Conservation (phyloP, 2,113 vertebrate genomes). For the Rhinoptilus africanus region DNA sequence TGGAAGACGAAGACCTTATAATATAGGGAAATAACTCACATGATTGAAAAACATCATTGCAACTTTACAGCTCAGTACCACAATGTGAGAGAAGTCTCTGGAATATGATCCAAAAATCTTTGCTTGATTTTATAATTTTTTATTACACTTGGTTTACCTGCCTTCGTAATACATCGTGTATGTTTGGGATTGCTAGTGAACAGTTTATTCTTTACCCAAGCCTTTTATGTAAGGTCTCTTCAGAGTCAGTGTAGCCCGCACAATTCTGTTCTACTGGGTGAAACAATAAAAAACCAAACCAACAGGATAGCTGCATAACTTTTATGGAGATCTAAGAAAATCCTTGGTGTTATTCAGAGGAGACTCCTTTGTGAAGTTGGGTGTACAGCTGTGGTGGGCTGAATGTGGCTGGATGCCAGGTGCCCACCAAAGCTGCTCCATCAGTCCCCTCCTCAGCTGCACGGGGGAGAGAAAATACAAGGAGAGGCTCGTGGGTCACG, state of each 20-base stretch:
- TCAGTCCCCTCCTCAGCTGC: neutral
- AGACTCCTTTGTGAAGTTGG: neutral
- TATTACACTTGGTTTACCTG: neutral
- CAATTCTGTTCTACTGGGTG: neutral
- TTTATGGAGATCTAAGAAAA: neutral
- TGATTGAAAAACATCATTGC: neutral
- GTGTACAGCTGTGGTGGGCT: neutral
- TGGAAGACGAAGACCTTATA: neutral
- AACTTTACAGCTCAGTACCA: neutral
- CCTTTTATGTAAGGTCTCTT: neutral
- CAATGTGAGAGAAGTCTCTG: neutral
- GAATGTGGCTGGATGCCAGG: neutral
- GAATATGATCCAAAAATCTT: neutral
- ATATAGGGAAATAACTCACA: neutral
- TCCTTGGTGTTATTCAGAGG: neutral
- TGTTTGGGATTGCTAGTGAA: neutral
- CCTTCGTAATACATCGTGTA: neutral
- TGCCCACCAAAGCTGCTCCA: neutral
- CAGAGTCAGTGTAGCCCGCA: neutral
- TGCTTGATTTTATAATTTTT: neutral
- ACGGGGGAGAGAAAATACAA: neutral
- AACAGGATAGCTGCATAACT: neutral
- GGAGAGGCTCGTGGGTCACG: neutral
- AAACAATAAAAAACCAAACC: neutral
- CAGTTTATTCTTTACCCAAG: neutral